A percentile compares a stretch with the other conserved stretches of the same genome.
These are phyloP conservation scores for Papilio dardanus DNA, from an alignment of 1,140 invertebrate genomes.

Conservation along the genomic window DNA sequence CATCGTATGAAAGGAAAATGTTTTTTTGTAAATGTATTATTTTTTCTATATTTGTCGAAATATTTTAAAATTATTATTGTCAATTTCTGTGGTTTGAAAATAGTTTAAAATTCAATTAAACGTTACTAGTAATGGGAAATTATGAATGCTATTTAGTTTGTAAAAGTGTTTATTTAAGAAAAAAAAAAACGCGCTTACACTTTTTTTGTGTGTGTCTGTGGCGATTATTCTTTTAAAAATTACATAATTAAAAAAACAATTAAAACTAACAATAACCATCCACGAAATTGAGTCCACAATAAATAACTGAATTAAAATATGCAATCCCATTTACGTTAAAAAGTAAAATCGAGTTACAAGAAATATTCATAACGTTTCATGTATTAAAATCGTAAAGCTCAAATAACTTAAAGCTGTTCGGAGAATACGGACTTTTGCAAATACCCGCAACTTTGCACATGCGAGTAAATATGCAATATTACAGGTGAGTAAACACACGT, in stretches of 20 bases:
- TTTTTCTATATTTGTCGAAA: background rate
- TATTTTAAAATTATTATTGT: no score
- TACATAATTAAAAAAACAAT: no score
- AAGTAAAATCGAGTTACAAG: background rate
- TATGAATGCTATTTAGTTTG: no score
- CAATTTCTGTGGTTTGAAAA: background rate
- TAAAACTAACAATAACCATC: no score
- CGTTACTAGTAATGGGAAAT: no score
- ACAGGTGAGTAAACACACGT: constrained; percentile 32
- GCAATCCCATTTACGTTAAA: background rate
- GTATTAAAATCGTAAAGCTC: constrained; percentile 1
- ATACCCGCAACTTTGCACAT: constrained; percentile 32
- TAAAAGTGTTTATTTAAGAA: no score
- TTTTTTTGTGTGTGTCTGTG: no score
- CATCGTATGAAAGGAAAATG: background rate
- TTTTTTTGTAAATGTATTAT: background rate
- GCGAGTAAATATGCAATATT: constrained; percentile 36
- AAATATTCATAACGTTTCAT: background rate
- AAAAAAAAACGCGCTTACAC: no score
- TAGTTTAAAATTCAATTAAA: no score
- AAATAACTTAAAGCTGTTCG: constrained; percentile 4
- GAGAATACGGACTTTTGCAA: constrained; percentile 25
- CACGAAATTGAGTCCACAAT: no score
- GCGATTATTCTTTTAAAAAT: no score
- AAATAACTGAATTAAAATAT: background rate